These are phyloP conservation scores for Notothenia coriiceps DNA, from an alignment of 2,113 vertebrate genomes.

Conservation along the genomic window DNA sequence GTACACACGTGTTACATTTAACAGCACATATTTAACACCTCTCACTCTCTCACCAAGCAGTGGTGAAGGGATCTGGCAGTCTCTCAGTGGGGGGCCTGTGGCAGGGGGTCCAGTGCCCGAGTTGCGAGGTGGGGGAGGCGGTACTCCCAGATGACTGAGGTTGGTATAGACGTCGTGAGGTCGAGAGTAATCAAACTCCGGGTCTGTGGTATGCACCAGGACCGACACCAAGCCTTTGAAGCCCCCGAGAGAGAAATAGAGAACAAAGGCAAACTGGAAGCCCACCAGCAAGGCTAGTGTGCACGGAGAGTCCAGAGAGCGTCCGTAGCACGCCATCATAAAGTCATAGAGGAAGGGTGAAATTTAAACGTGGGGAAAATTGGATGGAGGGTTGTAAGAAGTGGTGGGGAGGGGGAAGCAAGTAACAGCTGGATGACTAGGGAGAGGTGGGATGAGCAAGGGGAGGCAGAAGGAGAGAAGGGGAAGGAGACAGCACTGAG, in stretches of 20 bases:
- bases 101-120: conserved; percentile 74
- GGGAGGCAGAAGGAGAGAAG: conserved; percentile 56
- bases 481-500: conserved; percentile 39
- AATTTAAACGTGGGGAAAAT: conserved; percentile 8
- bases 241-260: conserved; percentile 94
- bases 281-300: conserved; percentile 92
- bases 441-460: conserved; percentile 35
- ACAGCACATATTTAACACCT: neutral
- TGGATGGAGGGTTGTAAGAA: conserved; percentile 19
- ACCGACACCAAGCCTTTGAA: conserved; percentile 92
- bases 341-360: conserved; percentile 2
- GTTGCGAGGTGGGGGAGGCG: conserved; percentile 75
- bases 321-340: conserved; percentile 81
- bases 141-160: conserved; percentile 86
- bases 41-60: conserved; percentile 86
- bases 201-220: conserved; percentile 87
- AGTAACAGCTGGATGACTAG: conserved; percentile 18
- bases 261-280: conserved; percentile 96
- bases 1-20: neutral
- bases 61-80: conserved; percentile 90
- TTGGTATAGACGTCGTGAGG: conserved; percentile 95
- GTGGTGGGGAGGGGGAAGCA: neutral
- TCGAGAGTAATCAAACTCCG: conserved; percentile 91
- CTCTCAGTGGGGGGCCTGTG: conserved; percentile 76
- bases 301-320: conserved; percentile 88